phyloP scores from a whole-genome alignment of 2,797 vertebrate genomes.

The Sibirionetta formosa region DNA sequence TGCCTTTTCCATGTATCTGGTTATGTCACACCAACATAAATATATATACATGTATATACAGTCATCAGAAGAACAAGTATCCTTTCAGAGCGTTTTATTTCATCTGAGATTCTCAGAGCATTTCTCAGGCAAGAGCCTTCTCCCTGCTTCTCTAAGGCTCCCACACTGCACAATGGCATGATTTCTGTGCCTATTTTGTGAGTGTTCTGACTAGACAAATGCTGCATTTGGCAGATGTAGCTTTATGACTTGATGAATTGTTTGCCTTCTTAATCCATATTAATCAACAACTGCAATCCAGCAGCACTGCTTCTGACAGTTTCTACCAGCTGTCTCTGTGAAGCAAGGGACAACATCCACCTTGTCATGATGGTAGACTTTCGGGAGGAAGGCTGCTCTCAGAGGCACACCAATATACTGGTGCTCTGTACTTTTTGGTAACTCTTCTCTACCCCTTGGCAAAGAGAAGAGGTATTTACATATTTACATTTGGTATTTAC shows the following conservation, averaged over 20 bases:
- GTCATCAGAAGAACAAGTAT: not conserved
- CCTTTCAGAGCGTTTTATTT: not conserved
- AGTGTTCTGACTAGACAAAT: not conserved
- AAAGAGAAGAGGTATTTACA: too few species aligned
- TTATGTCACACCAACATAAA: not conserved
- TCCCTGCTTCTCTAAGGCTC: not conserved
- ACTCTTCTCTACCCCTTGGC: not conserved
- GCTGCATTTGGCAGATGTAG: not conserved
- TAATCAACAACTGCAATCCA: not conserved
- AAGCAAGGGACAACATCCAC: not conserved
- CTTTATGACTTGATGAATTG: too few species aligned
- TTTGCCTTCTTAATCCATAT: not conserved
- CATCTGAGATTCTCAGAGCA: not conserved
- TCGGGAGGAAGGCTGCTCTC: accelerated
- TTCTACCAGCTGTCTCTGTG: accelerated
- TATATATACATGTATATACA: accelerated
- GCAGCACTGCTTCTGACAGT: not conserved
- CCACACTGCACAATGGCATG: accelerated
- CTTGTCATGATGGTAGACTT: accelerated
- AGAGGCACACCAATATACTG: accelerated
- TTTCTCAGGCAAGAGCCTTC: not conserved
- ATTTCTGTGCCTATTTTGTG: not conserved
- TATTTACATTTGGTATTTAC: not conserved
- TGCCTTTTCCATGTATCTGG: not conserved
- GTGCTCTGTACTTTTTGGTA: not conserved